Conservation (phyloP, 2,797 vertebrate genomes). For the Merluccius polli region DNA sequence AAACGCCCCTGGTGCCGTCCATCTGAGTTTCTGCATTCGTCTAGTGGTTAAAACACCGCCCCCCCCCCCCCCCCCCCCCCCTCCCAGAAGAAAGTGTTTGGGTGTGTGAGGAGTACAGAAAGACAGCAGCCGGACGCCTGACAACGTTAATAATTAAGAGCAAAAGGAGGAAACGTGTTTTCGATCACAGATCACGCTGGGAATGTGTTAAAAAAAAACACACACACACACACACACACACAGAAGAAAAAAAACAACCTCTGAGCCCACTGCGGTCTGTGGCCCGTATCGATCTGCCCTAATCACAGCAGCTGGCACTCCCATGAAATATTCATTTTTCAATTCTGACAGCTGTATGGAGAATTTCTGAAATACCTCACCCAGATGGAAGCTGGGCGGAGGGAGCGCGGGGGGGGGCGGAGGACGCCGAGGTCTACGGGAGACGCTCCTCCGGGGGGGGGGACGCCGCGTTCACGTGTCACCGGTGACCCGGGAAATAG, state of each 20-base stretch:
- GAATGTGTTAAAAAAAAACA: conserved; percentile 12
- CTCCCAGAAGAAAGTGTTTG: conserved; percentile 16
- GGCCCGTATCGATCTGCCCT: conserved; percentile 70
- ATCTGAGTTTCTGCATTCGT: no score
- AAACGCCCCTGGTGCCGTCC: no score
- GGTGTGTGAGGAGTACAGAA: conserved; percentile 39
- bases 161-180: conserved; percentile 63
- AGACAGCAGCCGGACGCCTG: conserved; percentile 50
- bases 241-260: conserved; percentile 30
- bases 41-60: no score
- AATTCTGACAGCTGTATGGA: conserved; percentile 64
- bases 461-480: background rate
- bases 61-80: no score
- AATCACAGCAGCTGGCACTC: conserved; percentile 71
- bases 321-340: conserved; percentile 69
- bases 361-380: conserved; percentile 35
- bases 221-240: no score
- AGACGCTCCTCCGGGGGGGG: background rate
- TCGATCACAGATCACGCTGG: conserved; percentile 61
- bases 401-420: background rate
- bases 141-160: conserved; percentile 68
- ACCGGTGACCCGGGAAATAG: background rate
- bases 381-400: conserved; percentile 33
- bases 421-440: background rate
- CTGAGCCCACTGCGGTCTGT: conserved; percentile 63